These are phyloP conservation scores for Spilarctia lutea DNA, from an alignment of 2,888 invertebrate species.

Conservation along the genomic window DNA sequence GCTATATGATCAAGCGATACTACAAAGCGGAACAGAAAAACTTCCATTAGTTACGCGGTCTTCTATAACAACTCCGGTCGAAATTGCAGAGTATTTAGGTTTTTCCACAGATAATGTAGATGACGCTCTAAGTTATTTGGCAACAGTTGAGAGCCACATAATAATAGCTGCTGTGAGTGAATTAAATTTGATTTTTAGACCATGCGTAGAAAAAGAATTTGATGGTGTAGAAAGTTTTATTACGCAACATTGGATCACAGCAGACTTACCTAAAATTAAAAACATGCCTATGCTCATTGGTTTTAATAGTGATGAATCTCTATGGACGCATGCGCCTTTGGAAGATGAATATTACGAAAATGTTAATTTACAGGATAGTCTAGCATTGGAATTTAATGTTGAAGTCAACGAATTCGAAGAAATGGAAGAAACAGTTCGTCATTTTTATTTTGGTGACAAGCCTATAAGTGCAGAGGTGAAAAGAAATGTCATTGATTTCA, in stretches of 20 bases:
- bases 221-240: conserved; percentile 21
- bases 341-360: conserved; percentile 44
- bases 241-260: conserved; percentile 10
- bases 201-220: conserved; percentile 22
- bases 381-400: conserved; percentile 45
- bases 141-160: conserved; percentile 1
- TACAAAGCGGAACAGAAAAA: conserved; percentile 61
- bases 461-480: conserved; percentile 33
- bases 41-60: not conserved
- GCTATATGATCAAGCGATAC: conserved; percentile 64
- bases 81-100: conserved; percentile 15
- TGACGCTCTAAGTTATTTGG: conserved; percentile 18
- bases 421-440: conserved; percentile 48
- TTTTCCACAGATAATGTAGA: conserved; percentile 3
- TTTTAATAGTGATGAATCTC: conserved; percentile 51
- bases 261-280: conserved; percentile 12
- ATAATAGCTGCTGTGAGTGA: conserved; percentile 9
- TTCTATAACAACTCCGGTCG: conserved; percentile 1
- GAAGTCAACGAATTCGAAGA: conserved; percentile 32
- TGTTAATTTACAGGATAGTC: conserved; percentile 33
- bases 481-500: conserved; percentile 54
- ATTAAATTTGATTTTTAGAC: conserved; percentile 10
- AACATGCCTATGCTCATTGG: conserved; percentile 18
- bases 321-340: conserved; percentile 23
- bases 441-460: conserved; percentile 66